These are phyloP conservation scores for Clarias laeviceps DNA, from an alignment of 2,797 vertebrate genomes.

Conservation along the genomic window DNA sequence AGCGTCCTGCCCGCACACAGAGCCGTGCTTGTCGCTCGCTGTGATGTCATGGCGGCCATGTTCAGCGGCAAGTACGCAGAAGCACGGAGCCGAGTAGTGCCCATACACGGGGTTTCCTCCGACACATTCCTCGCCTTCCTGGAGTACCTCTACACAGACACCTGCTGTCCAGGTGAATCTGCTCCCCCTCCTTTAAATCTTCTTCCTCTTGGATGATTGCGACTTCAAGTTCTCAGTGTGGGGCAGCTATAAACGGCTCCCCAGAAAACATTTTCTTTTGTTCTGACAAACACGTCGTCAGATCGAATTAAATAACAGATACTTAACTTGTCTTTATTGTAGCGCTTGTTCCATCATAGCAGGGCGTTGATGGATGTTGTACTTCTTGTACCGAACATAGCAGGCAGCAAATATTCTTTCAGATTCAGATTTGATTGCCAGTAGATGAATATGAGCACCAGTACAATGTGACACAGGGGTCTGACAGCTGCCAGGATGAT, in stretches of 20 bases:
- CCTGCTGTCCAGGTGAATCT: conserved; percentile 90
- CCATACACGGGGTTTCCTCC: conserved; percentile 93
- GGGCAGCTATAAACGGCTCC: not conserved
- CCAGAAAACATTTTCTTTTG: not conserved
- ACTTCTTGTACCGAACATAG: conserved; percentile 27
- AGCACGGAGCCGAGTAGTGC: conserved; percentile 87
- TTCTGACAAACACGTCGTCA: conserved; percentile 12
- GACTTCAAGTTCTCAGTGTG: not conserved
- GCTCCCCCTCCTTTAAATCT: not conserved
- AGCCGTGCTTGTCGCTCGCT: conserved; percentile 91
- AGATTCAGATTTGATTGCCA: conserved; percentile 40
- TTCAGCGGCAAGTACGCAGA: conserved; percentile 95
- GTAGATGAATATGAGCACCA: conserved; percentile 20
- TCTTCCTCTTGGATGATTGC: not conserved
- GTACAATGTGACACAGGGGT: conserved; percentile 11
- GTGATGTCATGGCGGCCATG: conserved; percentile 98
- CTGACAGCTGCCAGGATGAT: conserved; percentile 17
- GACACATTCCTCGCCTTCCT: conserved; percentile 95
- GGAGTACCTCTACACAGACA: conserved; percentile 95
- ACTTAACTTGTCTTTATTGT: not conserved
- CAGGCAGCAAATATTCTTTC: conserved; percentile 8
- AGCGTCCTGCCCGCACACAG: conserved; percentile 89
- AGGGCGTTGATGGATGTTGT: conserved; percentile 14
- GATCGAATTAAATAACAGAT: not conserved
- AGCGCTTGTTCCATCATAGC: conserved; percentile 7